phyloP scores from a whole-genome alignment of 2,888 invertebrate species.

The Lacanobia oleracea region DNA sequence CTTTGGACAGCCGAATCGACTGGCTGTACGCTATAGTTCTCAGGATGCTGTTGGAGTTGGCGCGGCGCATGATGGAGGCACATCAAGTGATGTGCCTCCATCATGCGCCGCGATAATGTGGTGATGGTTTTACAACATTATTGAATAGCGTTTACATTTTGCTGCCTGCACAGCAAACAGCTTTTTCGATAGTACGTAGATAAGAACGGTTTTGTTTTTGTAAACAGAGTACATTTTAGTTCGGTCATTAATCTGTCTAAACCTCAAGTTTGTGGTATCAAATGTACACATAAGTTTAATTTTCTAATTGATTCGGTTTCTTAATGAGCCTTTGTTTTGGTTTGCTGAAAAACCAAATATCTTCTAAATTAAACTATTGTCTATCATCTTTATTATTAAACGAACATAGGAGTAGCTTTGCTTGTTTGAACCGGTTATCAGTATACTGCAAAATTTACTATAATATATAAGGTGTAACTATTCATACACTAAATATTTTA shows the following conservation, averaged over 20 bases:
- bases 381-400: conserved; percentile 19
- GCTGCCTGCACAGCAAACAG: not conserved
- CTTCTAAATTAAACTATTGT: conserved; percentile 34
- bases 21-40: too few species aligned
- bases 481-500: too few species aligned
- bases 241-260: conserved; percentile 4
- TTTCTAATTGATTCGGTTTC: conserved; percentile 43
- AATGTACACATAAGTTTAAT: conserved; percentile 40
- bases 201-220: not conserved
- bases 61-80: too few species aligned
- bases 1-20: too few species aligned
- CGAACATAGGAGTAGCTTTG: conserved; percentile 2
- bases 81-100: too few species aligned
- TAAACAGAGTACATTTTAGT: not conserved
- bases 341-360: conserved; percentile 42
- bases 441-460: too few species aligned
- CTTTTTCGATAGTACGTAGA: not conserved
- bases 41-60: too few species aligned
- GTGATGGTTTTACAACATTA: too few species aligned
- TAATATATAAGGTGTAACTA: too few species aligned
- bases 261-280: conserved; percentile 28
- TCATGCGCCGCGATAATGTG: too few species aligned
- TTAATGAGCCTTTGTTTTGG: conserved; percentile 43
- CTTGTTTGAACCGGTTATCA: conserved; percentile 1
- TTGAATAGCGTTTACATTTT: not conserved